These are phyloP conservation scores for Danio albolineatus DNA, from an alignment of 2,797 vertebrate species.

Conservation along the genomic window DNA sequence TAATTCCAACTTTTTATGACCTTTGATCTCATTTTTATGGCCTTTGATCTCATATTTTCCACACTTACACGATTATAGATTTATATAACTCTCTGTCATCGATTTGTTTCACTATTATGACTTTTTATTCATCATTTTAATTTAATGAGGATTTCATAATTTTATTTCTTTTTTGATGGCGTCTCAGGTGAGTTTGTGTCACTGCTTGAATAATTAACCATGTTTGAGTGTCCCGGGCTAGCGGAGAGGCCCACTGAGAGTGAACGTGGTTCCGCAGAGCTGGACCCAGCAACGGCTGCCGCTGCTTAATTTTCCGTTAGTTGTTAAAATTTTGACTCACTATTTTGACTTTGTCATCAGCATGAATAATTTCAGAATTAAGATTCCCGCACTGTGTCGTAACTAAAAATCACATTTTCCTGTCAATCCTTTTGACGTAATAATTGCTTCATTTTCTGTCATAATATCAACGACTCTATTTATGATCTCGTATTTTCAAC, in stretches of 20 bases:
- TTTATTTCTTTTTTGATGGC: conserved; percentile 47
- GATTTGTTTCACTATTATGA: not conserved
- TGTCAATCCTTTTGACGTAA: no score
- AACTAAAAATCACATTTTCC: no score
- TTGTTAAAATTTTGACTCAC: no score
- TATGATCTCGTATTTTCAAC: no score
- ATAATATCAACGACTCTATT: no score
- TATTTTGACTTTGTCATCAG: no score
- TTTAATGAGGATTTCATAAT: not conserved
- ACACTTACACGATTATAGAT: not conserved
- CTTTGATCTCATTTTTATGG: not conserved
- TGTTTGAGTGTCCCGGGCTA: conserved; percentile 32
- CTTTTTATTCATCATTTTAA: not conserved
- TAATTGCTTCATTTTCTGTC: no score
- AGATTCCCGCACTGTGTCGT: no score
- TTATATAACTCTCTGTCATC: no score
- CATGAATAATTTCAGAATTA: no score
- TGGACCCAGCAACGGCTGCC: conserved; percentile 1
- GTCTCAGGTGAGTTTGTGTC: conserved; percentile 54
- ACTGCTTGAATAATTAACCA: conserved; percentile 55
- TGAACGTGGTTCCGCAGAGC: conserved; percentile 30
- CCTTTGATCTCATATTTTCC: not conserved
- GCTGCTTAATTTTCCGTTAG: conserved; percentile 48
- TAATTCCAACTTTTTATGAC: not conserved
- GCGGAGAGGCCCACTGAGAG: conserved; percentile 18